phyloP scores from a whole-genome alignment of 2,113 vertebrate species.

The Peromyscus polionotus region DNA sequence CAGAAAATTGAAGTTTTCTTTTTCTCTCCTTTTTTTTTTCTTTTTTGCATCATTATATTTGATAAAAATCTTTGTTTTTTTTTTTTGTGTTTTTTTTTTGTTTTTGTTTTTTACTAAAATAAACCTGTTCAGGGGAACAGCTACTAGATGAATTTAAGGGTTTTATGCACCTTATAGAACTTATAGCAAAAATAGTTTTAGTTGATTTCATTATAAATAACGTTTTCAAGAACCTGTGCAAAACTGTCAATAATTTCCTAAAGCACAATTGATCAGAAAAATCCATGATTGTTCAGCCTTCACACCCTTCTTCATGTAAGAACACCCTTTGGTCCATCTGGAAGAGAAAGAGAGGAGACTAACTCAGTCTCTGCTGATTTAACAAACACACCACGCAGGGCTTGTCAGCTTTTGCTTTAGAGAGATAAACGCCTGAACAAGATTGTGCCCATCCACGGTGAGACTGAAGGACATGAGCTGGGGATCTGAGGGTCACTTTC shows the following conservation, averaged over 20 bases:
- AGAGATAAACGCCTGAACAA: conserved; percentile 43
- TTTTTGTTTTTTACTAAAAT: conserved; percentile 95
- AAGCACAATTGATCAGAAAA: conserved; percentile 96
- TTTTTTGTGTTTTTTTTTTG: conserved; percentile 84
- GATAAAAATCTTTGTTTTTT: conserved; percentile 93
- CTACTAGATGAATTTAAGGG: conserved; percentile 95
- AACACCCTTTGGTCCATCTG: conserved; percentile 88
- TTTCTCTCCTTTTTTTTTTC: conserved; percentile 72
- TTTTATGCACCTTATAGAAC: conserved; percentile 96
- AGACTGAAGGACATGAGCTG: neutral
- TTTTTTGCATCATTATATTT: conserved; percentile 92
- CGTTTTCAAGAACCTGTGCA: conserved; percentile 97
- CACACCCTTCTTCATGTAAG: conserved; percentile 90
- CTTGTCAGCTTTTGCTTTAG: neutral
- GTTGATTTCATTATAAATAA: conserved; percentile 97
- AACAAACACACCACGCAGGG: neutral
- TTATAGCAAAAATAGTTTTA: conserved; percentile 97
- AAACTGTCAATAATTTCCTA: conserved; percentile 96
- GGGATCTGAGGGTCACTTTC: neutral
- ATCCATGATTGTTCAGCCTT: conserved; percentile 96
- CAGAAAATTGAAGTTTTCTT: conserved; percentile 87
- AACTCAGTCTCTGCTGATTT: conserved; percentile 53
- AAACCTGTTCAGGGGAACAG: conserved; percentile 95
- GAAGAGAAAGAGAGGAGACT: conserved; percentile 82
- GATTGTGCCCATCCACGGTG: neutral